Percentiles rank a stretch among this genome's conserved stretches.
Evolutionary conservation across 2,888 invertebrate species (phyloP).

Genomic region (Amaurobius ferox): DNA sequence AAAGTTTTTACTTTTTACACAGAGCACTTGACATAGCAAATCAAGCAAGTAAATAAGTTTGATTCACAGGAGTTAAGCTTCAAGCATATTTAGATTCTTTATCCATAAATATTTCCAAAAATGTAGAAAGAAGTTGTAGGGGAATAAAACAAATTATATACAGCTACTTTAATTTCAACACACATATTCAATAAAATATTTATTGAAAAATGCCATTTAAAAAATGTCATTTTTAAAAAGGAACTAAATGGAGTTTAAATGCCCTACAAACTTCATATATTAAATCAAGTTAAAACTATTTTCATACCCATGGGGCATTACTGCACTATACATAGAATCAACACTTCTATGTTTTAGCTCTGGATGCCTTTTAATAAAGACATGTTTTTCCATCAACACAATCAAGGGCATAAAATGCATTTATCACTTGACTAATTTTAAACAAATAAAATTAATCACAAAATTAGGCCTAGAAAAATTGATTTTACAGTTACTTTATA

Average conservation of each 20-base stretch:
- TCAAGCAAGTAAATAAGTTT: too few species aligned
- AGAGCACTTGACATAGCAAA: too few species aligned
- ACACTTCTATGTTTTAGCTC: conserved; percentile 24
- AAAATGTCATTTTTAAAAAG: too few species aligned
- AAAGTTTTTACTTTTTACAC: too few species aligned
- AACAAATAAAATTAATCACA: neutral
- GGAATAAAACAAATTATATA: too few species aligned
- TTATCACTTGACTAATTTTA: neutral
- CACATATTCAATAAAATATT: too few species aligned
- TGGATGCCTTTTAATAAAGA: neutral
- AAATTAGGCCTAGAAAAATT: neutral
- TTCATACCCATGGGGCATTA: conserved; percentile 64
- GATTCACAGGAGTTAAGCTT: too few species aligned
- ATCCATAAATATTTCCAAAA: too few species aligned
- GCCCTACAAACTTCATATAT: neutral
- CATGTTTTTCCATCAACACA: conserved; percentile 9
- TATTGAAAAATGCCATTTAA: too few species aligned
- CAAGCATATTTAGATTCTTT: too few species aligned
- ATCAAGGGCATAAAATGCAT: neutral
- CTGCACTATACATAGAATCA: conserved; percentile 53
- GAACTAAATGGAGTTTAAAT: neutral
- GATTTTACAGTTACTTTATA: neutral
- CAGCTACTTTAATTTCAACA: too few species aligned
- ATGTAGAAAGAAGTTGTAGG: too few species aligned
- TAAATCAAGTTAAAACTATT: neutral